Percentiles rank a stretch among this genome's conserved stretches.
phyloP scores from a whole-genome alignment of 2,113 vertebrate genomes.

The Melanocharis versteri region DNA sequence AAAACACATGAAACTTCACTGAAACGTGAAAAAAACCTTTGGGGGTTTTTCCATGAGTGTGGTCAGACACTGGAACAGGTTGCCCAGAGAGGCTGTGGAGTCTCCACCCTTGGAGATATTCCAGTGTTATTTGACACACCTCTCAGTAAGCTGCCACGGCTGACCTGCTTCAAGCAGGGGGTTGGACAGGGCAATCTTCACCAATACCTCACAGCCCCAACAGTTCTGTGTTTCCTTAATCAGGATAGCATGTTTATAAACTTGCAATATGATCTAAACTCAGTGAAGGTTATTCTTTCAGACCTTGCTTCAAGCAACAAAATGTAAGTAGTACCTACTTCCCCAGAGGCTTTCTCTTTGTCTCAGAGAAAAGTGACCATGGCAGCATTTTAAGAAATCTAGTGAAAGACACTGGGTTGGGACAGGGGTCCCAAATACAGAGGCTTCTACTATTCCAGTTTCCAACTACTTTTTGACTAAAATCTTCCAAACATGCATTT shows the following conservation, averaged over 20 bases:
- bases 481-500: background rate
- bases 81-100: background rate
- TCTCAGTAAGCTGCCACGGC: background rate
- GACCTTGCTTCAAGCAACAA: background rate
- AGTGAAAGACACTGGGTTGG: background rate
- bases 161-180: background rate
- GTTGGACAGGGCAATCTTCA: background rate
- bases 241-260: background rate
- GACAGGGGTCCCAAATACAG: background rate
- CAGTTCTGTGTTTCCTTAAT: background rate
- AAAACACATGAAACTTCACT: background rate
- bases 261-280: background rate
- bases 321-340: background rate
- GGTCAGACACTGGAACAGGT: background rate
- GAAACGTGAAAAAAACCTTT: background rate
- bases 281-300: background rate
- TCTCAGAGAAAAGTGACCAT: background rate
- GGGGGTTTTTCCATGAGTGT: background rate
- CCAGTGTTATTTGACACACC: background rate
- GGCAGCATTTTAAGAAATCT: background rate
- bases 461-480: background rate
- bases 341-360: background rate
- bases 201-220: background rate
- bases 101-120: background rate
- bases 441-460: background rate